phyloP scores from a whole-genome alignment of 2,113 vertebrate species.

The Phyllopteryx taeniolatus region DNA sequence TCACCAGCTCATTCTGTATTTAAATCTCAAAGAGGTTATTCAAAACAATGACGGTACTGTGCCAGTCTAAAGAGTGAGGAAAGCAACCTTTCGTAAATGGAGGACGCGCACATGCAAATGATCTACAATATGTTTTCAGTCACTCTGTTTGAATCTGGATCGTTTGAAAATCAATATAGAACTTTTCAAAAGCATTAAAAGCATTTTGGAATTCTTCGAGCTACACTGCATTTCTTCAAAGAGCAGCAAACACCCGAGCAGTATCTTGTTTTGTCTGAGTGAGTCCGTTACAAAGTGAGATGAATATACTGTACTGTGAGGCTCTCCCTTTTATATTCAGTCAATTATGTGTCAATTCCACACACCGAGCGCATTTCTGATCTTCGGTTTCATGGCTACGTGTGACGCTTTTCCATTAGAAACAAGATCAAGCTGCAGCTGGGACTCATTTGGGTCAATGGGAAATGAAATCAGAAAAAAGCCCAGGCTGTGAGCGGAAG shows the following conservation, averaged over 20 bases:
- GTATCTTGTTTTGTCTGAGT: slow-evolving; percentile 13
- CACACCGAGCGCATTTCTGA: slow-evolving; percentile 38
- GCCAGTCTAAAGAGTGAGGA: too few species aligned
- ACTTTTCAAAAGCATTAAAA: too few species aligned
- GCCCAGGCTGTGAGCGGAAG: slow-evolving; percentile 30
- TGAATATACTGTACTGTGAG: not conserved
- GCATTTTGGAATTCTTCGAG: too few species aligned
- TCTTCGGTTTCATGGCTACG: slow-evolving; percentile 51
- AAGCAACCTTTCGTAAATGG: too few species aligned
- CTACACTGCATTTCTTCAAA: too few species aligned
- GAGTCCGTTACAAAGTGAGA: slow-evolving; percentile 13
- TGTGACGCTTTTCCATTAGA: slow-evolving; percentile 60
- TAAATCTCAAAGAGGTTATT: too few species aligned
- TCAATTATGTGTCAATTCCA: slow-evolving; percentile 54
- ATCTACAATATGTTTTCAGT: too few species aligned
- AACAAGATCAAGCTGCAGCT: slow-evolving; percentile 65
- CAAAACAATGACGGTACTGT: too few species aligned
- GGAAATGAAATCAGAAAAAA: slow-evolving; percentile 53
- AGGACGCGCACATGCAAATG: too few species aligned
- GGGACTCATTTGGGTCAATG: slow-evolving; percentile 59
- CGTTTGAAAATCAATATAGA: too few species aligned
- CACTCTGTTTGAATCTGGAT: too few species aligned
- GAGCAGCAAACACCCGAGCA: slow-evolving; percentile 4
- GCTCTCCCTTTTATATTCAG: slow-evolving; percentile 39
- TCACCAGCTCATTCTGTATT: too few species aligned